Evolutionary conservation across 2,113 vertebrate species (phyloP).

Genomic region (Numenius arquata): DNA sequence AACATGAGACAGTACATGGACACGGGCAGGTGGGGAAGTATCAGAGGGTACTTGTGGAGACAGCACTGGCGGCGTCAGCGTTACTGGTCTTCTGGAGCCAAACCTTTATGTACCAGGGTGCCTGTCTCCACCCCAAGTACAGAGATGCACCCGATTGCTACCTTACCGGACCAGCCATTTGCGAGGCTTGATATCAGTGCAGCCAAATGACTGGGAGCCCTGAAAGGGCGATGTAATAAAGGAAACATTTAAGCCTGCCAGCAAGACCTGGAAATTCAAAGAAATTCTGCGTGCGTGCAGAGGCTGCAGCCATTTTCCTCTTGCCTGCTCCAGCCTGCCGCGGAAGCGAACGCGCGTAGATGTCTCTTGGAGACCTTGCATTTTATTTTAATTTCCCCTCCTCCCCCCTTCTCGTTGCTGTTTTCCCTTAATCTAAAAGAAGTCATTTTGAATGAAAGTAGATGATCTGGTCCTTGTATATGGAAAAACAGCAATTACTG

Average conservation of each 20-base stretch:
- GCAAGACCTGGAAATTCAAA: neutral
- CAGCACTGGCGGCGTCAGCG: neutral
- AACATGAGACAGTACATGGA: neutral
- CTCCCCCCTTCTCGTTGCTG: neutral
- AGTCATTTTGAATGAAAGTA: conserved; percentile 24
- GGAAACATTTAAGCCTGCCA: conserved; percentile 3
- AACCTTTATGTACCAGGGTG: accelerated
- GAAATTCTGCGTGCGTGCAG: neutral
- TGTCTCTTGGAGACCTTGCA: neutral
- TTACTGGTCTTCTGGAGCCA: neutral
- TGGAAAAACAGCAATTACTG: conserved; percentile 56
- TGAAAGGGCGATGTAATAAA: neutral
- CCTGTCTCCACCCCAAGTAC: neutral
- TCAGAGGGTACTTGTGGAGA: neutral
- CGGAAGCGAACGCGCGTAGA: neutral
- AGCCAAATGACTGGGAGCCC: neutral
- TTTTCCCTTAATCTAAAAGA: conserved; percentile 37
- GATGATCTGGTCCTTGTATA: conserved; percentile 52
- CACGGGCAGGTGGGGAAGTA: neutral
- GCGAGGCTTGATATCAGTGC: neutral
- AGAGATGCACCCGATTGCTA: neutral
- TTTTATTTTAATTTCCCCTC: neutral
- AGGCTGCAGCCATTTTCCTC: neutral
- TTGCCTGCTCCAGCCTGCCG: neutral
- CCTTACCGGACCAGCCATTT: neutral